Evolutionary conservation across 2,888 invertebrate species (phyloP).

Genomic region (Sisyra nigra): DNA sequence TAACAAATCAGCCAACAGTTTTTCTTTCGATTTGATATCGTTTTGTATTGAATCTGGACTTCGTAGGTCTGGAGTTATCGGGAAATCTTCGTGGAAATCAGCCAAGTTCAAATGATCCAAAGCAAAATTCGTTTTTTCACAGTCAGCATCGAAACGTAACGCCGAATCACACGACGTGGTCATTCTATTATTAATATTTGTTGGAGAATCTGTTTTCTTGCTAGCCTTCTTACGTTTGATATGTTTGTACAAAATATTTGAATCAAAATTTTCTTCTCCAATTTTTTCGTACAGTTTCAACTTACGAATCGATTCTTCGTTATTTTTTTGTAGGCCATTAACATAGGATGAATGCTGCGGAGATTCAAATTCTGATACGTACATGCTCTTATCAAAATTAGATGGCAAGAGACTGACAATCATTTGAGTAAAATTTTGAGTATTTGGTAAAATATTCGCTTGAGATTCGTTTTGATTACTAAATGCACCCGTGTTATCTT

Average conservation of each 20-base stretch:
- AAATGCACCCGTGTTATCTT: constrained; percentile 24
- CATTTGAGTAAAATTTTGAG: constrained; percentile 3
- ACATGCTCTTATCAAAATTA: constrained; percentile 11
- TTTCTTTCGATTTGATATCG: constrained; percentile 60
- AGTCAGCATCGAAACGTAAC: constrained; percentile 16
- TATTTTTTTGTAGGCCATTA: constrained; percentile 8
- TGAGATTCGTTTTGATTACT: neutral
- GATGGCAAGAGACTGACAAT: neutral
- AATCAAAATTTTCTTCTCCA: constrained; percentile 54
- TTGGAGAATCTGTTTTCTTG: constrained; percentile 20
- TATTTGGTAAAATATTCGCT: neutral
- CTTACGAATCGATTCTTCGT: constrained; percentile 26
- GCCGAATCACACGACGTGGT: constrained; percentile 19
- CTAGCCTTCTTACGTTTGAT: constrained; percentile 28
- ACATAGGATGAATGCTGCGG: neutral
- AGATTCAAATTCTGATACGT: constrained; percentile 8
- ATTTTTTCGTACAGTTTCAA: constrained; percentile 53
- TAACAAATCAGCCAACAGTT: constrained; percentile 47
- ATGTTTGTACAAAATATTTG: constrained; percentile 49
- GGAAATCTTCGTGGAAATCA: constrained; percentile 14
- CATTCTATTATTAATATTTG: constrained; percentile 15
- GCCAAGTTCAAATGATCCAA: constrained; percentile 32
- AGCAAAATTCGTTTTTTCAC: constrained; percentile 21
- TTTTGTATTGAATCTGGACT: constrained; percentile 49
- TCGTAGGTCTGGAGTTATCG: constrained; percentile 32